Base-by-base conservation (phyloP, 2,888 invertebrate genomes). In the Ischnus inquisitorius region DNA sequence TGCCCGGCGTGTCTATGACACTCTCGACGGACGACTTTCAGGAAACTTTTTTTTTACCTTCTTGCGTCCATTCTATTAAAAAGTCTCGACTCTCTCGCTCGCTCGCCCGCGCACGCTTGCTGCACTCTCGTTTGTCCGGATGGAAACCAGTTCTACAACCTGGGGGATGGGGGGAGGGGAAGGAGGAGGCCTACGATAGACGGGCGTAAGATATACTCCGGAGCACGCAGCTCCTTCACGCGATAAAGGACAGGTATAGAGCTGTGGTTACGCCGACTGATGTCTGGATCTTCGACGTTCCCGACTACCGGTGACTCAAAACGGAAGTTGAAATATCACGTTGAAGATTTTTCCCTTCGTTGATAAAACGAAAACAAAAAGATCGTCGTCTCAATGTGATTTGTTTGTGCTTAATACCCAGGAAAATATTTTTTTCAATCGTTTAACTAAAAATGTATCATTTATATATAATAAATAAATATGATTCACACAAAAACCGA, bases 101-200 rank as follows among this genome's bases (percentile, higher is more conserved):
- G 22, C 14, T 22, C 6, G n/a, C 1, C 54, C 12, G 16, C 34
- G 16, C 39, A 28, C 39, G 8, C 60, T 65, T 41, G 43, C 25
- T 65, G 28, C 75, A 72, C 79, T 79, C 77, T 79, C 77, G 80
- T 82, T 82, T 67, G 79, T 25, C 84, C 86, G 84, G 86, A 86
- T 80, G 77, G 69, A 86, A 86, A 86, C 86, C 86, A 80, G 86
- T 86, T 86, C 71, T 46, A 75, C 84, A 79, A 79, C 79, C 75
- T 82, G 60, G 41, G 62, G 60, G 76, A n/a, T n/a, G n/a, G n/a
- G n/a, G n/a, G n/a, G n/a, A n/a, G n/a, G n/a, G n/a, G n/a, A n/a
- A 46, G 34, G 8, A 34, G 34, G 34, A 8, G 34, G 41, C 46
- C 77, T 43, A 82, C 72, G 71, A 77, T 68, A 19, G 65, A 57